Evolutionary conservation across 2,113 vertebrate species (phyloP).

Genomic region (Dipodomys merriami): DNA sequence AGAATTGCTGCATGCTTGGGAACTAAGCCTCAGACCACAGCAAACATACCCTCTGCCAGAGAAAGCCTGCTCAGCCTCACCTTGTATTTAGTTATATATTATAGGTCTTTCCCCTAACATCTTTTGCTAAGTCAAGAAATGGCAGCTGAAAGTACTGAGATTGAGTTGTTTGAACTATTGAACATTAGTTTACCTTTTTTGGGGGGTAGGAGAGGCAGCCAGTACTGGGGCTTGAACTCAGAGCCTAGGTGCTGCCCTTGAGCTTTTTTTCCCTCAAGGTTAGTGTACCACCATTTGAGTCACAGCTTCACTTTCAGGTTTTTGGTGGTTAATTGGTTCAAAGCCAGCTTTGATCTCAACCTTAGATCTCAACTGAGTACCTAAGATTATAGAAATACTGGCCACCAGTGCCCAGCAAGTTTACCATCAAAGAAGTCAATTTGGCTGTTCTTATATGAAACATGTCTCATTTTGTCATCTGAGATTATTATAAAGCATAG

Average conservation of each 20-base stretch:
- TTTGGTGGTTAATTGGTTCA: no score
- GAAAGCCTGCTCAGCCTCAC: conserved; percentile 3
- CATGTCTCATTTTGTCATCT: background rate
- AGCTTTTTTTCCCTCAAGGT: no score
- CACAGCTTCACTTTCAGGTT: no score
- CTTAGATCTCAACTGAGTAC: no score
- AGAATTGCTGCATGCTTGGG: background rate
- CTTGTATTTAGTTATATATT: conserved; percentile 25
- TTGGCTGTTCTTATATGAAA: background rate
- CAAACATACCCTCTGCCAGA: conserved; percentile 26
- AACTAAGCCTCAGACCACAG: background rate
- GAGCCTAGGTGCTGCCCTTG: no score
- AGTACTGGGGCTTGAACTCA: no score
- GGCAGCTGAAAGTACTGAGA: background rate
- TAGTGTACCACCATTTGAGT: no score
- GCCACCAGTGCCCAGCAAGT: no score
- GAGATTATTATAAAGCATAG: background rate
- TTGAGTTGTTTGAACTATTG: conserved; percentile 25
- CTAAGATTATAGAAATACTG: no score
- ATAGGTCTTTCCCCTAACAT: background rate
- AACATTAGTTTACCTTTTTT: background rate
- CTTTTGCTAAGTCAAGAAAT: conserved; percentile 36
- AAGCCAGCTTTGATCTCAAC: no score
- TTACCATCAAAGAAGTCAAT: background rate
- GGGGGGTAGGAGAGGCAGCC: no score